Evolutionary conservation across 2,888 invertebrate species (phyloP), one percentile per base, ranked within the genome.

Genomic region (Drosophila prostipennis): DNA sequence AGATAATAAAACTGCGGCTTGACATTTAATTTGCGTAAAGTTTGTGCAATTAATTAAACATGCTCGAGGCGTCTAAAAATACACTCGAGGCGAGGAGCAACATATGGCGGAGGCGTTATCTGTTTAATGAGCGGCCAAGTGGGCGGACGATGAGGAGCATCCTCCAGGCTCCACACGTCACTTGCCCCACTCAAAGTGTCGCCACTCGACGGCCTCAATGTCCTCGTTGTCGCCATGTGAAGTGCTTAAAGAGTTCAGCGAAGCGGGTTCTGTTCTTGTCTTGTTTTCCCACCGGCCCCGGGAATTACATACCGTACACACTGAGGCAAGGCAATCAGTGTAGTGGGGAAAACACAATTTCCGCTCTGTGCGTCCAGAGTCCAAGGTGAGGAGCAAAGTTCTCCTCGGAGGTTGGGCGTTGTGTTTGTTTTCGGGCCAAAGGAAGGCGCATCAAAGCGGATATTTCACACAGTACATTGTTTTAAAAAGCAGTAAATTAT

Each of bases 1-100:
- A 73, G 63, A 80, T 78, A 52, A 57, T 64, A 55, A 51, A 58
- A 46, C 34, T 39, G 42, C 52, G 48, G 51, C 59, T 42, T 68
- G 58, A 49, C 59, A 70, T 68, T 60, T 69, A 72, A 70, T 76
- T 56, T 65, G 61, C 77, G 64, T 65, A 52, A 72, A 77, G 51
- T 70, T 77, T 69, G 54, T 39, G 65, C 67, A 69, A 70, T 77
- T 77, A 65, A 67, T 77, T 70, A 58, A 74, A 61, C 48, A 65
- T 56, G 23, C 16, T 26, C 39, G 55, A 42, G 36, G 39, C 60
- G 16, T 34, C 37, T 29, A 52, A 60, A 60, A 43, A 45, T 37
- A 16, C 39, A 42, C 57, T 34, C 23, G 37, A 29, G 23, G 6
- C 26, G 26, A 8, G 3, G 16, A 40, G 11, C 6, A 40, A 51